These are phyloP conservation scores for Scaptomyza caliginosa DNA, from an alignment of 2,888 invertebrate genomes.

Conservation along the genomic window DNA sequence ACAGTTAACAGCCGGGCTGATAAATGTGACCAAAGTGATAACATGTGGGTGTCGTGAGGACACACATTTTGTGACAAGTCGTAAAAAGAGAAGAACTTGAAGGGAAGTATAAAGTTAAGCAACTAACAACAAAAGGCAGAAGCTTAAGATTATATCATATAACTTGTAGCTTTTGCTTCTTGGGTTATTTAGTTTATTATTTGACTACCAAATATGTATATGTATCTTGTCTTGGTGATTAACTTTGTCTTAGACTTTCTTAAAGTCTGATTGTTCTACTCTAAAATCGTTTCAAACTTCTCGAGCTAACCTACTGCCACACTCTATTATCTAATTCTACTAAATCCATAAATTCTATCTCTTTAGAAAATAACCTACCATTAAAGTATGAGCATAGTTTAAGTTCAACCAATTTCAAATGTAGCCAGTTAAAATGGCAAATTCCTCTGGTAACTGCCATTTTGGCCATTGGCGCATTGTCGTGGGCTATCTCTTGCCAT, in stretches of 20 bases:
- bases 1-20: conserved; percentile 38
- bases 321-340: no score
- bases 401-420: conserved; percentile 13
- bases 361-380: no score
- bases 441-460: conserved; percentile 29
- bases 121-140: neutral
- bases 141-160: neutral
- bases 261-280: neutral
- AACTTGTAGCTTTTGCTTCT: neutral
- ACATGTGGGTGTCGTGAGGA: conserved; percentile 1
- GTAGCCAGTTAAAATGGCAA: conserved; percentile 16
- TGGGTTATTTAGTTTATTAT: no score
- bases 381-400: conserved; percentile 12
- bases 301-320: no score
- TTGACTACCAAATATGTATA: neutral
- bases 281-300: no score
- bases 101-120: neutral
- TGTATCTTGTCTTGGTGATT: neutral
- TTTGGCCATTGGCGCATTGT: conserved; percentile 41
- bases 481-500: conserved; percentile 62
- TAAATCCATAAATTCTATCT: neutral
- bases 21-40: conserved; percentile 26
- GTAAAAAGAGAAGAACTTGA: neutral
- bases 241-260: neutral
- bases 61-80: neutral